A percentile compares a stretch with the other conserved stretches of the same genome.
phyloP scores from a whole-genome alignment of 1,140 invertebrate genomes.

The Chelonus insularis region DNA sequence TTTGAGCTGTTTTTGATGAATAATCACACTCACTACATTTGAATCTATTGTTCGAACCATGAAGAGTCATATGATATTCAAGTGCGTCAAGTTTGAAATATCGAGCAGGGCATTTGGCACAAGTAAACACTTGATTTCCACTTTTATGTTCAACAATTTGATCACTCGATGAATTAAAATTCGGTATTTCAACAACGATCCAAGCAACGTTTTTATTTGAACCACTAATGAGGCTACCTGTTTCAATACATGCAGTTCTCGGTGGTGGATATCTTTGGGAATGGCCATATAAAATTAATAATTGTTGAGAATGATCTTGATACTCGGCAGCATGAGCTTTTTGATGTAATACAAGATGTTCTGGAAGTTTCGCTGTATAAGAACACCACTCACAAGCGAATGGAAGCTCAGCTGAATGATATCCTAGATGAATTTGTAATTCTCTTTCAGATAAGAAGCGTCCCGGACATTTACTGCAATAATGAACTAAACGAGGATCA shows the following conservation, averaged over 20 bases:
- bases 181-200: slow-evolving; percentile 48
- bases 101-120: slow-evolving; percentile 70
- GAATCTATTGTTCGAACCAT: slow-evolving; percentile 69
- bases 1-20: slow-evolving; percentile 75
- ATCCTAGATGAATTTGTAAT: slow-evolving; percentile 68
- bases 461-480: slow-evolving; percentile 73
- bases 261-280: slow-evolving; percentile 68
- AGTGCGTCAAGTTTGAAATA: slow-evolving; percentile 72
- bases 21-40: slow-evolving; percentile 85
- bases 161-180: background rate
- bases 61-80: slow-evolving; percentile 73
- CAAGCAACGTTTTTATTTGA: slow-evolving; percentile 41
- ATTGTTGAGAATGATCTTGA: slow-evolving; percentile 73
- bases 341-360: slow-evolving; percentile 72
- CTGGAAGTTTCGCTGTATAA: slow-evolving; percentile 73
- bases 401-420: slow-evolving; percentile 67
- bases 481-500: slow-evolving; percentile 56
- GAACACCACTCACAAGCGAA: slow-evolving; percentile 77
- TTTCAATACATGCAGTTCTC: slow-evolving; percentile 61
- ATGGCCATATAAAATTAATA: slow-evolving; percentile 69
- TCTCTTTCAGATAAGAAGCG: slow-evolving; percentile 70
- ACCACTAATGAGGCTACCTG: slow-evolving; percentile 30
- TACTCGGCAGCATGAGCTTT: slow-evolving; percentile 82
- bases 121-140: slow-evolving; percentile 58
- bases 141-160: slow-evolving; percentile 15